Percentiles rank a stretch among this genome's conserved stretches.
Evolutionary conservation across 2,797 vertebrate species (phyloP).

Genomic region (Oceanodroma leucorhoa): DNA sequence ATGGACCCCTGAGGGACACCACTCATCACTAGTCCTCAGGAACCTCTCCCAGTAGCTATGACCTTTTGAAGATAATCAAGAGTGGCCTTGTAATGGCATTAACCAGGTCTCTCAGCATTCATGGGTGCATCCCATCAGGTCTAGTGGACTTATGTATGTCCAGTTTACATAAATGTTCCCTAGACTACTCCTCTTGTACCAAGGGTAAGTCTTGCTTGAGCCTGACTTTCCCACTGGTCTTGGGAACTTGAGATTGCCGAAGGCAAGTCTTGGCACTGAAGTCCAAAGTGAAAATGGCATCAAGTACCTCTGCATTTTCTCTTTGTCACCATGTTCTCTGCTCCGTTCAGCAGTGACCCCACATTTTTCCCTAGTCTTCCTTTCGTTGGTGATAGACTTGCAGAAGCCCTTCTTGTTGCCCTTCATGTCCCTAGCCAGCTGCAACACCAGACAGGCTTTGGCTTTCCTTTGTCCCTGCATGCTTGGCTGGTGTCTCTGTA

Average conservation of each 20-base stretch:
- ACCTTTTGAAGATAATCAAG: not conserved
- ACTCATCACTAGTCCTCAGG: not conserved
- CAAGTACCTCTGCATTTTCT: not conserved
- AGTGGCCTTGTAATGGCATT: not conserved
- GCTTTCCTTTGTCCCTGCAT: not conserved
- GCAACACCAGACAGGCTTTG: not conserved
- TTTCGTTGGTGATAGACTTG: not conserved
- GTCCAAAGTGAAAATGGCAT: not conserved
- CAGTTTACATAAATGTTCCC: not conserved
- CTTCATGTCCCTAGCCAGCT: not conserved
- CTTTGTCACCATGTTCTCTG: not conserved
- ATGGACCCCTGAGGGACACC: not conserved
- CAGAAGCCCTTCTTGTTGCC: not conserved
- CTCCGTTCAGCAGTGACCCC: not conserved
- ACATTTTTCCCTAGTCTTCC: not conserved
- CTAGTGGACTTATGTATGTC: not conserved
- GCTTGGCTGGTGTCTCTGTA: not conserved
- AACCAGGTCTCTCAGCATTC: not conserved
- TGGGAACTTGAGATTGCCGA: not conserved
- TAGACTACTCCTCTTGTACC: not conserved
- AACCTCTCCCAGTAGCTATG: not conserved
- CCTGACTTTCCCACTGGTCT: not conserved
- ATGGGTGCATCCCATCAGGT: not conserved
- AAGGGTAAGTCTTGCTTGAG: not conserved
- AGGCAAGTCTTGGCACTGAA: not conserved